Conservation (phyloP, 2,888 invertebrate genomes). For the Lasioglossum oenotherae region DNA sequence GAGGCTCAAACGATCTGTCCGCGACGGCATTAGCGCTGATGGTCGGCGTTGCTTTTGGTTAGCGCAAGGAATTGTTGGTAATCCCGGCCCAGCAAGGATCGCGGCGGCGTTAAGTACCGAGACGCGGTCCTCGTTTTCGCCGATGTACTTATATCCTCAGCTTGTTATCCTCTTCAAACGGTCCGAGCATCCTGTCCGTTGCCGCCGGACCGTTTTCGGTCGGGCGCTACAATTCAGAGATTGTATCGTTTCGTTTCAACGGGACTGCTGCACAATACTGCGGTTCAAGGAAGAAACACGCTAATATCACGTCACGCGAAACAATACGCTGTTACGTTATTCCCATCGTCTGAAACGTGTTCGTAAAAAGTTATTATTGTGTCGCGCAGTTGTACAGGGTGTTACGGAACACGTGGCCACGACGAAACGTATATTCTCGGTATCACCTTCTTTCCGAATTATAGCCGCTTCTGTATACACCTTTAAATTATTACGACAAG, state of each 20-base stretch:
- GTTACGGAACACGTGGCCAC: too few species aligned
- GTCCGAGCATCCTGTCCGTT: neutral
- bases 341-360: neutral
- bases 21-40: constrained; percentile 39
- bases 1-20: constrained; percentile 55
- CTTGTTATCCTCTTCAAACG: constrained; percentile 16
- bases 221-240: neutral
- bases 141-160: constrained; percentile 10
- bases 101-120: constrained; percentile 19
- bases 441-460: too few species aligned
- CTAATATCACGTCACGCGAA: neutral
- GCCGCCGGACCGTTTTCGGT: neutral
- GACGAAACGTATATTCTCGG: too few species aligned
- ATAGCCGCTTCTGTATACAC: too few species aligned
- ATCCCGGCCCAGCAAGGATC: neutral
- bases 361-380: neutral
- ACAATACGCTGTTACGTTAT: neutral
- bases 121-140: neutral
- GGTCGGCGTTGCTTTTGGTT: constrained; percentile 33
- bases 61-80: constrained; percentile 33
- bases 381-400: neutral
- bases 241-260: neutral
- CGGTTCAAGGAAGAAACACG: neutral
- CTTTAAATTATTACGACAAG: too few species aligned
- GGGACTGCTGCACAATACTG: neutral